Base-by-base conservation (phyloP, 2,113 vertebrate genomes). In the Oostethus manadensis region DNA sequence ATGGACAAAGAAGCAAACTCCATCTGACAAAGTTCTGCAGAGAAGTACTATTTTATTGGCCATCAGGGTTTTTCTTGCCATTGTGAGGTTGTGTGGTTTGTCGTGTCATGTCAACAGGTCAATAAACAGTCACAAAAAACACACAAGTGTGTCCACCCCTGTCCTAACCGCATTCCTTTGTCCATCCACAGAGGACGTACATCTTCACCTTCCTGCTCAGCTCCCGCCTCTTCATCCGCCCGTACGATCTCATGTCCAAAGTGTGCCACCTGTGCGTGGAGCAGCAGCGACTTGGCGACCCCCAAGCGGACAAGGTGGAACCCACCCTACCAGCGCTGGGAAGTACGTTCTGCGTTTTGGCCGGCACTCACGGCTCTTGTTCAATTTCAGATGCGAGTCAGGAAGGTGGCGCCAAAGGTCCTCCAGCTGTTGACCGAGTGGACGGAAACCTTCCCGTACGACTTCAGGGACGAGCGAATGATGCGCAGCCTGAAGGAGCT, bases 131-230 rank as follows among this genome's bases (percentile, higher is more conserved):
- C 5, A 5, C n/a, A n/a, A n/a, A n/a, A n/a, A n/a, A n/a, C n/a
- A n/a, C n/a, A n/a, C n/a, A n/a, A n/a, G n/a, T n/a, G n/a, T 5
- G 23, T 26, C 23, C 23, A 26, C 23, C 5, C 2, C 23, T 26
- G 23, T 5, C 29, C 29, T 33, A 33, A 33, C 29, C 29, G 5
- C 29, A 33, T 33, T 7, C 29, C 29, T 33, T 33, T 1, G 29
- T 33, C 29, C 38, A 1, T 57, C 71, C 16, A 9, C 90, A 98
- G 96, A 95, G 93, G 75, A 95, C 93, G 0, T 98, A 94, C 68
- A 93, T 96, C 77, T 98, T 98, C 76, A 97, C 94, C 48, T 98
- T 98, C 78, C 87, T 98, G 29, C 92, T 98, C 56, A 98, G 93
- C 60, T 97, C 95, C 4, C 93, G 94, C 13, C 86, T 98, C 23